Evolutionary conservation across 2,797 vertebrate species (phyloP).

Genomic region (Columba guinea): DNA sequence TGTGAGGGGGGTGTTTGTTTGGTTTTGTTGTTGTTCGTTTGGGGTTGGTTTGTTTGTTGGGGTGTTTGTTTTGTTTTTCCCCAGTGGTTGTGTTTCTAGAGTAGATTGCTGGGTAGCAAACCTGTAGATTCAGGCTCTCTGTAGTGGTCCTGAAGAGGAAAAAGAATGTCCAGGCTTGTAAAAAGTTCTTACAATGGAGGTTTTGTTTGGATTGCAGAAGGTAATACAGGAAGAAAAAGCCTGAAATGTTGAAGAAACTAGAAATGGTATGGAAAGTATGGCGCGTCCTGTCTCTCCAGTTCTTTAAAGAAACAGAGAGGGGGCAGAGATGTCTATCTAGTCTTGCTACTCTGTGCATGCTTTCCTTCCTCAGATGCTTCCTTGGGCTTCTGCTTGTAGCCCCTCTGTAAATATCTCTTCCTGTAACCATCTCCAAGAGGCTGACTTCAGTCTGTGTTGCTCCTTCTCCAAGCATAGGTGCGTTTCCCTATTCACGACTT

Average conservation of each 20-base stretch:
- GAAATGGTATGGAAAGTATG: background rate
- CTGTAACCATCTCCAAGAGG: background rate
- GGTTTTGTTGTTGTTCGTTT: no score
- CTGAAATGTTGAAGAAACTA: background rate
- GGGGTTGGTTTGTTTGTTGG: background rate
- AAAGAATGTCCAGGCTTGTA: background rate
- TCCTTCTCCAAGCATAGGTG: background rate
- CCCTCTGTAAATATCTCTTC: background rate
- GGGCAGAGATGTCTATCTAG: background rate
- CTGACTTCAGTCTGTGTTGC: background rate
- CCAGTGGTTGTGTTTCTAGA: background rate
- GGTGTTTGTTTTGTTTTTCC: background rate
- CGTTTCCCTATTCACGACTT: background rate
- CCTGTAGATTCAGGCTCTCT: background rate
- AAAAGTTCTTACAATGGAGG: fast-evolving
- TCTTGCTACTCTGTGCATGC: background rate
- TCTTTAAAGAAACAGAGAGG: background rate
- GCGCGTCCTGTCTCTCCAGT: background rate
- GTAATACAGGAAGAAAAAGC: background rate
- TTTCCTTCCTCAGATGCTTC: background rate
- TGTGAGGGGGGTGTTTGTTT: no score
- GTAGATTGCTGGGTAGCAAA: background rate
- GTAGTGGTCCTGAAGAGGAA: background rate
- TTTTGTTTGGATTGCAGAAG: background rate
- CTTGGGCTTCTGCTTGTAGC: background rate